Evolutionary conservation across 2,888 invertebrate species (phyloP).

Genomic region (Eustalomyia histrio): DNA sequence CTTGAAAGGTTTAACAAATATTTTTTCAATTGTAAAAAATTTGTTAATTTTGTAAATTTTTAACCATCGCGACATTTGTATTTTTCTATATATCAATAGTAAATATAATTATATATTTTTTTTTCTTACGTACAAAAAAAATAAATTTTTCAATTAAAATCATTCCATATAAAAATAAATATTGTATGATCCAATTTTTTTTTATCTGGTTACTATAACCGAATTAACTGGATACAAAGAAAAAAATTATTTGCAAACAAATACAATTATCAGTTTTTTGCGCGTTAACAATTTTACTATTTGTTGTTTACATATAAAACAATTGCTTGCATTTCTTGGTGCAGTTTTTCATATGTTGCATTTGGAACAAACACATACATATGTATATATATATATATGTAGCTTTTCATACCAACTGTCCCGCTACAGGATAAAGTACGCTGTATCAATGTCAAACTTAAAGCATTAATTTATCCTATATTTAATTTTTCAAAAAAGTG

Average conservation of each 20-base stretch:
- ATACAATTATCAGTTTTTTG: slow-evolving; percentile 58
- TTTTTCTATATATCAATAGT: too few relatives aligned
- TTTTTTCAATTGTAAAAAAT: too few relatives aligned
- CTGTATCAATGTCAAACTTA: too few relatives aligned
- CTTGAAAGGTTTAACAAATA: too few relatives aligned
- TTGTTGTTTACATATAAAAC: slow-evolving; percentile 46
- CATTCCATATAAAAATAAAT: neutral
- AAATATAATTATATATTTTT: neutral
- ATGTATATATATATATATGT: too few relatives aligned
- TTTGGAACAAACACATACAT: neutral
- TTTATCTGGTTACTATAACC: slow-evolving; percentile 35
- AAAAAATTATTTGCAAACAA: slow-evolving; percentile 49
- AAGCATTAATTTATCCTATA: too few relatives aligned
- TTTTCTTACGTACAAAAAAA: slow-evolving; percentile 2
- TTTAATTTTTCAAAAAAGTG: too few relatives aligned
- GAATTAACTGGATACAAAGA: slow-evolving; percentile 49
- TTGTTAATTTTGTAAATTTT: too few relatives aligned
- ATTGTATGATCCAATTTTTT: slow-evolving; percentile 18
- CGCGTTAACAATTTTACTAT: slow-evolving; percentile 51
- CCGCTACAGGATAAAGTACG: too few relatives aligned
- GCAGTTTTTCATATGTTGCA: slow-evolving; percentile 45
- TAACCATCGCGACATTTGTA: too few relatives aligned
- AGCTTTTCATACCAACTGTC: too few relatives aligned
- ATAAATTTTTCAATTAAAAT: slow-evolving; percentile 33
- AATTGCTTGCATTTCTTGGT: slow-evolving; percentile 30